phyloP scores from a whole-genome alignment of 1,140 invertebrate species.

The Theocolax elegans region DNA sequence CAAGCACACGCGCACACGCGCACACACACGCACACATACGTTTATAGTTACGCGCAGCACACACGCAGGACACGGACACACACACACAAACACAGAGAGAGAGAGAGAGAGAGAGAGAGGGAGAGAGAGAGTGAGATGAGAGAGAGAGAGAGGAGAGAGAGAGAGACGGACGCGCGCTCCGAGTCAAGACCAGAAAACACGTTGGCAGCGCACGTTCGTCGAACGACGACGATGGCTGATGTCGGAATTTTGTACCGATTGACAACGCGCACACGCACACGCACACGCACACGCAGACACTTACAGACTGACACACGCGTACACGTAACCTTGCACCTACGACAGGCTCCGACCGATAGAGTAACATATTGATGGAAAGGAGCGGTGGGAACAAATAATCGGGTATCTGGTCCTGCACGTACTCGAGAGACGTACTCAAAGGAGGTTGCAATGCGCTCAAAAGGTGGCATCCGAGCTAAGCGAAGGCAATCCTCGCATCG shows the following conservation, averaged over 20 bases:
- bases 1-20: not conserved
- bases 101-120: too few relatives aligned
- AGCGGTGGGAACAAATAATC: not conserved
- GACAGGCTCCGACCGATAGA: not conserved
- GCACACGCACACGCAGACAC: constrained; percentile 25
- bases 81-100: not conserved
- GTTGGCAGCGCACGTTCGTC: too few relatives aligned
- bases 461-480: constrained; percentile 33
- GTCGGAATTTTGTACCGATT: too few relatives aligned
- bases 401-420: constrained; percentile 8
- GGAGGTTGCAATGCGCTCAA: constrained; percentile 40
- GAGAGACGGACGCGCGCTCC: too few relatives aligned
- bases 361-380: constrained; percentile 9
- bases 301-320: too few relatives aligned
- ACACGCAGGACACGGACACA: not conserved
- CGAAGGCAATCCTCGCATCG: constrained; percentile 30
- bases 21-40: too few relatives aligned
- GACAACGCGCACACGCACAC: not conserved
- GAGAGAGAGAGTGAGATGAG: too few relatives aligned
- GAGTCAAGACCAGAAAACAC: too few relatives aligned
- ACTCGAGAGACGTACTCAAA: constrained; percentile 46
- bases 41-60: too few relatives aligned
- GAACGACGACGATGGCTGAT: too few relatives aligned
- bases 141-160: too few relatives aligned
- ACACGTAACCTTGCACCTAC: too few relatives aligned